Conservation (phyloP, 2,888 invertebrate species). For the Spisula subtruncata region DNA sequence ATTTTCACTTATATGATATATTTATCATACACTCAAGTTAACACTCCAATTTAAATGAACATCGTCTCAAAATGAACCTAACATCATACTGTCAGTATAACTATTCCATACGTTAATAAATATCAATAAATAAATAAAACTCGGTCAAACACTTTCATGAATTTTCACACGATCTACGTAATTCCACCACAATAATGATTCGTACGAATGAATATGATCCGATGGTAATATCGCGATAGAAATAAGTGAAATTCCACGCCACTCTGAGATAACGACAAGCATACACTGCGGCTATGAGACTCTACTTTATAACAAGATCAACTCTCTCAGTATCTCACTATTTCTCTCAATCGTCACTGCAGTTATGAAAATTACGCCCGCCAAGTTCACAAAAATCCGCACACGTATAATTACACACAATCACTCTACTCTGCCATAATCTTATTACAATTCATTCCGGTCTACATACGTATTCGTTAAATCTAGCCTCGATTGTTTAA, state of each 20-base stretch:
- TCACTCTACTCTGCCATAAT: background rate
- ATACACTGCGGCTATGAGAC: no score
- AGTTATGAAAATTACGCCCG: background rate
- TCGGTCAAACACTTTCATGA: slow-evolving; percentile 18
- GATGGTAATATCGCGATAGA: background rate
- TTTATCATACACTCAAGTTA: no score
- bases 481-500: slow-evolving; percentile 34
- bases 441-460: background rate
- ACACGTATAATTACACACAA: background rate
- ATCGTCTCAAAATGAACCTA: no score
- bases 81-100: no score
- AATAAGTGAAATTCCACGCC: background rate
- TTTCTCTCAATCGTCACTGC: background rate
- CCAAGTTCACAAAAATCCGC: background rate
- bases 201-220: background rate
- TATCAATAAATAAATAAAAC: background rate
- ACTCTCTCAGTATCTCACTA: background rate
- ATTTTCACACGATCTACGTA: background rate
- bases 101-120: background rate
- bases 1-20: no score
- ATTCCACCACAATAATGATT: slow-evolving; percentile 15
- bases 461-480: background rate
- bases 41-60: no score
- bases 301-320: no score
- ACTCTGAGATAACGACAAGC: background rate